Evolutionary conservation across 2,113 vertebrate species (phyloP).

Genomic region (Shinisaurus crocodilurus): DNA sequence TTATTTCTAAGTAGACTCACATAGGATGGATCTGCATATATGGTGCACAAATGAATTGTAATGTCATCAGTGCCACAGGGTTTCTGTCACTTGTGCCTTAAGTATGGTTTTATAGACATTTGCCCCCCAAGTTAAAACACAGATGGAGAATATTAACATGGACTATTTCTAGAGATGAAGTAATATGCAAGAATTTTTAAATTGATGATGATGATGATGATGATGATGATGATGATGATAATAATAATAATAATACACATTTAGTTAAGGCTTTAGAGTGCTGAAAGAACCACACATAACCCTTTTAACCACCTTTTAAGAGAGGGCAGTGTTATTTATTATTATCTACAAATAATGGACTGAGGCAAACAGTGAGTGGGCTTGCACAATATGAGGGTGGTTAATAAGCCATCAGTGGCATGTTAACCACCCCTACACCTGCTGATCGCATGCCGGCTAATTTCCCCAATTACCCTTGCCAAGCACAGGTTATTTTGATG

Average conservation of each 20-base stretch:
- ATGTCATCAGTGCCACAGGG: neutral
- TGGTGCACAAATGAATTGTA: conserved; percentile 16
- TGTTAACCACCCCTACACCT: neutral
- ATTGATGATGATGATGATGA: conserved; percentile 21
- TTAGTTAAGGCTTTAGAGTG: neutral
- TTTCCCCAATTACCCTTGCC: too few relatives aligned
- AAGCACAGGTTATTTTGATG: too few relatives aligned
- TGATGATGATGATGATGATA: neutral
- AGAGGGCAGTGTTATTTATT: neutral
- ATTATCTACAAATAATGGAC: neutral
- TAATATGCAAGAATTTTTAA: neutral
- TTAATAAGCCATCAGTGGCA: too few relatives aligned
- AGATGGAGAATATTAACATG: conserved; percentile 10
- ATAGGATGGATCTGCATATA: neutral
- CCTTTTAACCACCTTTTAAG: neutral
- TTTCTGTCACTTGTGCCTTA: conserved; percentile 8
- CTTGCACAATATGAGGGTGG: too few relatives aligned
- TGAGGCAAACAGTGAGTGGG: too few relatives aligned
- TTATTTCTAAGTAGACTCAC: neutral
- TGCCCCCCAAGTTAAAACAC: neutral
- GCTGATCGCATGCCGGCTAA: too few relatives aligned
- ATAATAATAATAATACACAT: neutral
- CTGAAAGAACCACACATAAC: neutral
- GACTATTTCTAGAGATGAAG: conserved; percentile 6
- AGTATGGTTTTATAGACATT: neutral